A percentile compares a stretch with the other conserved stretches of the same genome.
Evolutionary conservation across 2,113 vertebrate genomes (phyloP).

Genomic region (Pangasianodon hypophthalmus): DNA sequence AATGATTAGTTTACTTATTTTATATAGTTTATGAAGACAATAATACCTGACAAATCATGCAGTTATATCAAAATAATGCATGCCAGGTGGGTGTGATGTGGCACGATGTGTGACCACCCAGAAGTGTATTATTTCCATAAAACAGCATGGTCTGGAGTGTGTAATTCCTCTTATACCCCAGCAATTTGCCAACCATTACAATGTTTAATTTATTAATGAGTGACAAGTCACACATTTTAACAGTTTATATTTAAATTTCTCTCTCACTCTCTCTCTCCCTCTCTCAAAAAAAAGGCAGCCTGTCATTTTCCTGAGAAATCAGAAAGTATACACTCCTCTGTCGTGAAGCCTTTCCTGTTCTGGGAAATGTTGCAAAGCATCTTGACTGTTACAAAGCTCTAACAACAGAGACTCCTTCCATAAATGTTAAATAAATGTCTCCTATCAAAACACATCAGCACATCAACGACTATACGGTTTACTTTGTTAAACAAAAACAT

Average conservation of each 20-base stretch:
- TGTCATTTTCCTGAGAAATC: neutral
- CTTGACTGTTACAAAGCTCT: neutral
- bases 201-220: neutral
- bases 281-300: neutral
- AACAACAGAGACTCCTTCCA: neutral
- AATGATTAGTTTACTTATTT: neutral
- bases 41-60: neutral
- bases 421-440: neutral
- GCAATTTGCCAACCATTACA: neutral
- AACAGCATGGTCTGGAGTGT: neutral
- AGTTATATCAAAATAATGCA: neutral
- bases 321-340: neutral
- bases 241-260: neutral
- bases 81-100: neutral
- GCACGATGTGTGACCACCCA: neutral
- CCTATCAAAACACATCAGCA: neutral
- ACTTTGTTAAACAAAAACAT: neutral
- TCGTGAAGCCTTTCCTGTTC: neutral
- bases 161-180: neutral
- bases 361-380: neutral
- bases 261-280: constrained; percentile 8
- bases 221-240: neutral
- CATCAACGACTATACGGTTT: neutral
- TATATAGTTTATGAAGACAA: neutral
- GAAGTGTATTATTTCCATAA: neutral